Percentiles rank a stretch among this genome's conserved stretches.
phyloP scores from a whole-genome alignment of 2,113 vertebrate genomes.

The Anolis sagrei region DNA sequence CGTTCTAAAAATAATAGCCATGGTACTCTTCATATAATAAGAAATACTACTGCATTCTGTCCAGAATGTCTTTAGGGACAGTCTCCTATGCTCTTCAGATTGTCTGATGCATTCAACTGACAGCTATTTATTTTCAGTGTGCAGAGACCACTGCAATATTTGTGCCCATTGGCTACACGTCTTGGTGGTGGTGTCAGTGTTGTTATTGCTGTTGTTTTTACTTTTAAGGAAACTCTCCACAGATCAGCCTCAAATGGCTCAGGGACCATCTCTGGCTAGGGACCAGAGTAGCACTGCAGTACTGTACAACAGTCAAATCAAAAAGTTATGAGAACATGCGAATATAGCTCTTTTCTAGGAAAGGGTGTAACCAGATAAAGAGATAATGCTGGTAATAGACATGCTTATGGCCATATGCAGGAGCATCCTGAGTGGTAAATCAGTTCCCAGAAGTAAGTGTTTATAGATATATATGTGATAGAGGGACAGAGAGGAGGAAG shows the following conservation, averaged over 20 bases:
- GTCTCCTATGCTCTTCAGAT: no score
- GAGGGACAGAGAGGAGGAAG: not conserved
- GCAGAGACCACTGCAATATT: no score
- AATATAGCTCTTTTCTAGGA: not conserved
- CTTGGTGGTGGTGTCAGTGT: no score
- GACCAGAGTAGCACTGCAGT: not conserved
- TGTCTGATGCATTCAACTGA: no score
- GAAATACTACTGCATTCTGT: not conserved
- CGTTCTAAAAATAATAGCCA: not conserved
- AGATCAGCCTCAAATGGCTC: no score
- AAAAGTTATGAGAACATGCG: not conserved
- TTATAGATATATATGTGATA: not conserved
- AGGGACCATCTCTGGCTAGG: no score
- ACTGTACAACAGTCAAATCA: not conserved
- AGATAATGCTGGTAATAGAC: not conserved
- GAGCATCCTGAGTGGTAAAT: not conserved
- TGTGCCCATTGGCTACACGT: no score
- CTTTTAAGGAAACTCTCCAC: no score
- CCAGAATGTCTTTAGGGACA: not conserved
- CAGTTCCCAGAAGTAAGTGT: not conserved
- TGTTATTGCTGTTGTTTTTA: no score
- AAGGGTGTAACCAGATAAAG: not conserved
- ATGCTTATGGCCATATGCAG: not conserved
- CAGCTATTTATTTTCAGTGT: no score
- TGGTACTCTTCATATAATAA: not conserved